Base-by-base conservation (phyloP, 2,113 vertebrate species). In the Megaceryle maxima region DNA sequence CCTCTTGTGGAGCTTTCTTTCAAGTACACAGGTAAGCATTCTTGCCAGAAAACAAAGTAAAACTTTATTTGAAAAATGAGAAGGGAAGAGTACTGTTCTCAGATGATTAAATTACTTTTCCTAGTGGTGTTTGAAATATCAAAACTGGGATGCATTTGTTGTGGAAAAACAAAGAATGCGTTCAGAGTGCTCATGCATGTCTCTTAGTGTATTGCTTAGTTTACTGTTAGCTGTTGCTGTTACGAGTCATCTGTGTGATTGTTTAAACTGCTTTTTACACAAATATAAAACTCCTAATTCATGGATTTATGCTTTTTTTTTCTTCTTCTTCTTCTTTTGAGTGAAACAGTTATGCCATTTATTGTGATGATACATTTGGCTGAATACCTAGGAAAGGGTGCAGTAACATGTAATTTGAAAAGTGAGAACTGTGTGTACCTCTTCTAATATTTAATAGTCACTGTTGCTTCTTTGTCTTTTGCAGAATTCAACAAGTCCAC, bases 401-500 rank as follows among this genome's bases (percentile, higher is more conserved):
- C 66, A 46, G 29, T 83, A 56, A 16, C 20, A 13, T 33, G 22
- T 29, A 81, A 51, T 55, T 70, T 83, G 28, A 69, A 91, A 33
- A 80, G 11, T 3, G 5, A 85, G 35, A 90, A n/a, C 62, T 4
- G 1, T 62, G 13, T 67, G 4, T 57, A 29, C 7, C 20, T n/a
- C 33, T 86, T 83, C 57, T 94, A 21, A 29, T 92, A 51, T 83
- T 78, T 92, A 59, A 46, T 82, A 46, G 16, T 57, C 41, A 16
- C 26, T 79, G 16, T 76, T 51, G 67, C 3, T 85, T 79, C 8
- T 78, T 95, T 94, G 39, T 90, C 57, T 96, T 94, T 79, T 96
- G 80, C 97, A 99, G 99, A 99, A 99, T 97, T 99, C 99, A 81
- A 99, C 99, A 88, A 99, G 98, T 46, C 99, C 99, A 48, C 99